Evolutionary conservation across 1,140 invertebrate genomes (phyloP).

Genomic region (Babylonia areolata): DNA sequence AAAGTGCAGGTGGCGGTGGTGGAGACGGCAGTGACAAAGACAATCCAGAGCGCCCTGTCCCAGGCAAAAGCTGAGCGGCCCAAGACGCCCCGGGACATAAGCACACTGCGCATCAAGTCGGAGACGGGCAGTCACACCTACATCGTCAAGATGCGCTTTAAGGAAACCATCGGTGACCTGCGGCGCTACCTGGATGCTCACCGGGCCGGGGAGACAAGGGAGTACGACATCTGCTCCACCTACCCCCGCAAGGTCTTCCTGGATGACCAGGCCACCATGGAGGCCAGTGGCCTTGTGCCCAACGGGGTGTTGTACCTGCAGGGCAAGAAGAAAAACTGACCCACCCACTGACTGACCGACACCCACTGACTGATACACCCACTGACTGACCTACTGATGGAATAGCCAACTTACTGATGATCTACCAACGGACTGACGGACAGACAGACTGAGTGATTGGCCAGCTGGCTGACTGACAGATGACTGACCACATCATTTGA

Average conservation of each 20-base stretch:
- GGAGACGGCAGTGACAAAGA: constrained; percentile 38
- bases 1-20: constrained; percentile 37
- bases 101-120: constrained; percentile 71
- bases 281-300: constrained; percentile 68
- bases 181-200: constrained; percentile 65
- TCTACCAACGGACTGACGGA: no score
- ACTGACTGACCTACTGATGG: background rate
- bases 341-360: background rate
- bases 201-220: constrained; percentile 46
- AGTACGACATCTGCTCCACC: constrained; percentile 69
- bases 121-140: constrained; percentile 72
- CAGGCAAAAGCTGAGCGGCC: constrained; percentile 13
- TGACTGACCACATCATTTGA: no score
- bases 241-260: constrained; percentile 65
- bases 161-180: constrained; percentile 70
- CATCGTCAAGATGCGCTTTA: constrained; percentile 74
- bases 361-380: background rate
- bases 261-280: constrained; percentile 61
- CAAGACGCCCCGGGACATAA: constrained; percentile 60
- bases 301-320: constrained; percentile 72
- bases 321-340: constrained; percentile 44
- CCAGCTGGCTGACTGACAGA: no score
- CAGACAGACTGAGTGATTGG: no score
- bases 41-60: constrained; percentile 31
- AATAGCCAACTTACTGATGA: no score